Conservation (phyloP, 37 sponge, comb jelly and placozoan species). For the Chondrosia reniformis region DNA sequence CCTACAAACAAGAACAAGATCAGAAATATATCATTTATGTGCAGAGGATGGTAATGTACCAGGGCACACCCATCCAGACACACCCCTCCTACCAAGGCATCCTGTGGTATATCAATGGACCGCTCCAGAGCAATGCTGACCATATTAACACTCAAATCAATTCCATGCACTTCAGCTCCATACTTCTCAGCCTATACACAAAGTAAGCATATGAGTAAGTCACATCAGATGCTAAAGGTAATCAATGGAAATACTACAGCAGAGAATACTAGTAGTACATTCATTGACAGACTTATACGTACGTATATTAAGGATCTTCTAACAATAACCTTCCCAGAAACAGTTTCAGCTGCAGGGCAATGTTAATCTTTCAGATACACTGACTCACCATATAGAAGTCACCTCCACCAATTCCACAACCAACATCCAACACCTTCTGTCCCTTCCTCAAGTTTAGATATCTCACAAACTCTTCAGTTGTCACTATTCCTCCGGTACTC, state of each 20-base stretch:
- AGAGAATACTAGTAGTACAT: too few species aligned
- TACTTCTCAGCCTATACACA: constrained; percentile 29
- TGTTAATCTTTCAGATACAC: too few species aligned
- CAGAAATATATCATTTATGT: background rate
- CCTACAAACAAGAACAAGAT: constrained; percentile 15
- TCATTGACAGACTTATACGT: too few species aligned
- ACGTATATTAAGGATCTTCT: too few species aligned
- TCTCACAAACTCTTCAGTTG: constrained; percentile 19
- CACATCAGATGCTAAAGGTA: too few species aligned
- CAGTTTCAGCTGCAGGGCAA: too few species aligned
- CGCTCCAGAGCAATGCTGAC: constrained; percentile 31
- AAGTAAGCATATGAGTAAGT: too few species aligned
- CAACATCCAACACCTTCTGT: constrained; percentile 46
- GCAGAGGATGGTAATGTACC: background rate
- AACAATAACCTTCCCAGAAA: too few species aligned
- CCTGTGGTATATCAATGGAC: background rate
- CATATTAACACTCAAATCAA: constrained; percentile 36
- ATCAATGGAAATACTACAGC: too few species aligned
- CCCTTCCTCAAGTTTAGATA: constrained; percentile 14
- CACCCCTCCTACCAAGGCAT: constrained; percentile 2
- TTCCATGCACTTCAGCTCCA: constrained; percentile 31
- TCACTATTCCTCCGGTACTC: background rate
- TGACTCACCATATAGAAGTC: constrained; percentile 40
- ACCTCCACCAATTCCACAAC: constrained; percentile 57
- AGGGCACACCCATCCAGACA: background rate